A percentile compares a stretch with the other conserved stretches of the same genome.
These are phyloP conservation scores for Pionites leucogaster DNA, from an alignment of 2,113 vertebrate genomes.

Conservation along the genomic window DNA sequence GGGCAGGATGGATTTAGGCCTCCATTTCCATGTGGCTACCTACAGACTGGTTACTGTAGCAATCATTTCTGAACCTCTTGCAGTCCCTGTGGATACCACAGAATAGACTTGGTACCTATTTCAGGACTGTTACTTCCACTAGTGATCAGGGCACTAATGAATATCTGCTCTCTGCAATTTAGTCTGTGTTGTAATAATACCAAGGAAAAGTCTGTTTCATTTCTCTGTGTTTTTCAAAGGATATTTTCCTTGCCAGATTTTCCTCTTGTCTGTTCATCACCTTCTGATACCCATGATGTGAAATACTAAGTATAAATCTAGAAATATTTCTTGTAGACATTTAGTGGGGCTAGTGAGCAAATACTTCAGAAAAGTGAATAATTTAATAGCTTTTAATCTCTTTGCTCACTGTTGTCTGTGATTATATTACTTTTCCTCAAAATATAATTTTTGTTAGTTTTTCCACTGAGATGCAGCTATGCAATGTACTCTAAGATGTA, in stretches of 20 bases:
- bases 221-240: not conserved
- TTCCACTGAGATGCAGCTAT: not conserved
- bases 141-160: not conserved
- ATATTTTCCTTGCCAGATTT: not conserved
- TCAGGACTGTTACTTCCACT: not conserved
- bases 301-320: not conserved
- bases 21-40: not conserved
- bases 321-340: constrained; percentile 8
- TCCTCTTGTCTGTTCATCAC: not conserved
- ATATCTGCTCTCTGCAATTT: not conserved
- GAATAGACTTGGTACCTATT: not conserved
- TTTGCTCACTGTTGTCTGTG: not conserved
- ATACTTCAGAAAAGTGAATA: not conserved
- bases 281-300: not conserved
- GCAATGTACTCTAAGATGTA: not conserved
- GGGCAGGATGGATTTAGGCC: not conserved
- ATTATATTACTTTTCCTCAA: not conserved
- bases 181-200: not conserved
- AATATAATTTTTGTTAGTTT: not conserved
- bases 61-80: not conserved
- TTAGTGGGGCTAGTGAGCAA: not conserved
- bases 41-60: not conserved
- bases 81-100: not conserved
- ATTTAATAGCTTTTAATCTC: not conserved
- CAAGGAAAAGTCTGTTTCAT: not conserved